Base-by-base conservation (phyloP, 2,888 invertebrate species). In the Dynastes tityus region DNA sequence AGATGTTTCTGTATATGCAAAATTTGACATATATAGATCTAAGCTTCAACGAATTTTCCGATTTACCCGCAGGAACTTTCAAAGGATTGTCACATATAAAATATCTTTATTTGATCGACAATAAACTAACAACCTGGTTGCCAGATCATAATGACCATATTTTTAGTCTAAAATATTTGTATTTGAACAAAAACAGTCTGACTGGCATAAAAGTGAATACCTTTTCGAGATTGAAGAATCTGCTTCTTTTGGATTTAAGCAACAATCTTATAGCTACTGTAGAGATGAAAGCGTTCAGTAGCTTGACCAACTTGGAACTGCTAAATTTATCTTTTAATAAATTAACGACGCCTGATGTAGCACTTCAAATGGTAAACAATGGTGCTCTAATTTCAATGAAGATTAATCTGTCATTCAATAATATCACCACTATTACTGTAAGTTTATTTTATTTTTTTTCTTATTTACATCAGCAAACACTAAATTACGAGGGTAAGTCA, bases 181-280 rank as follows among this genome's bases (percentile, higher is more conserved):
- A 65, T 5, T 73, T 82, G 49, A 53, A 61, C n/a, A 65, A 45
- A 3, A 82, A 82, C 63, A 74, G 53, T 4, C 49, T 80, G 27
- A 63, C 27, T n/a, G 32, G 8, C 13, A 55, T 79, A 8, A 67
- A 58, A 11, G 29, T 3, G 2, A 13, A 49, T 9, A 37, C 65
- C 8, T 75, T 77, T 29, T 29, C 40, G 2, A 55, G 61, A 8
- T 51, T 78, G 70, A 11, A n/a, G 3, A 79, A 80, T 8, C 67
- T 83, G 63, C 9, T 65, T 27, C 49, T 9, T 4, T 73, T 82
- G 27, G 9, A 71, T 9, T 68, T 82, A 58, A 55, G 63, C 3
- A 2, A 64, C 16, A 77, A 80, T 75, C 13, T 51, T 9, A 73
- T 82, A 76, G 74, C 58, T n/a, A 70, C 64, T 9, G 49, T 74